Percentiles rank a stretch among this genome's conserved stretches.
Evolutionary conservation across 2,888 invertebrate species (phyloP).

Genomic region (Leptinotarsa haldemani): DNA sequence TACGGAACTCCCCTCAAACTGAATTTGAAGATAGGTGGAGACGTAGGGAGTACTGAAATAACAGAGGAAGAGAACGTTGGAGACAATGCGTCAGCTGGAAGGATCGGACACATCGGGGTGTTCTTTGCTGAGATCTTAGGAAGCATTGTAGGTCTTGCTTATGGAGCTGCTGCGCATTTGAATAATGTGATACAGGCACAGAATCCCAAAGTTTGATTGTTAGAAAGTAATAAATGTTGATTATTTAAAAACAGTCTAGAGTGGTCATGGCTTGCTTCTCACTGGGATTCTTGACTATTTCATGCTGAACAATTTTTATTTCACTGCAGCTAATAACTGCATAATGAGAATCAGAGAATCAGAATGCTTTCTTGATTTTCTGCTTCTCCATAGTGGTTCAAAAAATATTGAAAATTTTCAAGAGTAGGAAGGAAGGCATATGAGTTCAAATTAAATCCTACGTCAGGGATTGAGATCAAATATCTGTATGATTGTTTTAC

Average conservation of each 20-base stretch:
- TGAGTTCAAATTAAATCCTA: too few relatives aligned
- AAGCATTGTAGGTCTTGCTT: slow-evolving; percentile 56
- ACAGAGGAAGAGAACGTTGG: slow-evolving; percentile 17
- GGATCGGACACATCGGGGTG: slow-evolving; percentile 51
- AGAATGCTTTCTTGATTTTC: too few relatives aligned
- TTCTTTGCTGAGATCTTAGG: slow-evolving; percentile 59
- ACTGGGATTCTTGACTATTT: too few relatives aligned
- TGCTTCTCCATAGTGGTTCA: too few relatives aligned
- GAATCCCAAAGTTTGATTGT: neutral
- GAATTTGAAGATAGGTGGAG: slow-evolving; percentile 40
- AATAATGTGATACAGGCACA: slow-evolving; percentile 31
- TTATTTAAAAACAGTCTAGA: neutral
- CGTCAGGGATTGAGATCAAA: too few relatives aligned
- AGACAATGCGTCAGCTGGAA: slow-evolving; percentile 19
- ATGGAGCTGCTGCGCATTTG: slow-evolving; percentile 56
- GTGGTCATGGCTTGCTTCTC: too few relatives aligned
- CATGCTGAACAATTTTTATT: too few relatives aligned
- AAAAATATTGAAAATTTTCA: too few relatives aligned
- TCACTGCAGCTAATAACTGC: too few relatives aligned
- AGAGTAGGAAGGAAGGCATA: too few relatives aligned
- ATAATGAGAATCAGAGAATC: too few relatives aligned
- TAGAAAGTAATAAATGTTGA: neutral
- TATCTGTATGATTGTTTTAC: too few relatives aligned
- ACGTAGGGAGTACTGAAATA: slow-evolving; percentile 26
- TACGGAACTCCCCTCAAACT: slow-evolving; percentile 39